Conservation (phyloP, 2,797 vertebrate genomes). For the Sebastes alutus region DNA sequence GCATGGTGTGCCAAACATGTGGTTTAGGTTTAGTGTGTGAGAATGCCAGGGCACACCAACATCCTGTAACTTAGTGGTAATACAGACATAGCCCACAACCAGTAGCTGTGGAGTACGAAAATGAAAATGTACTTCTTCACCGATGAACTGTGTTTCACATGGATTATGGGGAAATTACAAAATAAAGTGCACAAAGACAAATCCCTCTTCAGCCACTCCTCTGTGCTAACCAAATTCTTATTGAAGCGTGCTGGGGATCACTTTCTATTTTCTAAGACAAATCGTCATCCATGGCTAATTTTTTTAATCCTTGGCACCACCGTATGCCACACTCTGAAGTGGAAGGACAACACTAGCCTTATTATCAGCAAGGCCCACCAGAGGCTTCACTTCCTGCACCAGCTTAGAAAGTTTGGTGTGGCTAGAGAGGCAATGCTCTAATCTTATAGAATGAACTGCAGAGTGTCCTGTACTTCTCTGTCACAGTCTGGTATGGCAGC, state of each 20-base stretch:
- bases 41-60: constrained; percentile 16
- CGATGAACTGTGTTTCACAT: neutral
- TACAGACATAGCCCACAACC: neutral
- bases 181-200: constrained; percentile 3
- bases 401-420: too few species aligned
- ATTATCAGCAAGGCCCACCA: too few species aligned
- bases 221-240: neutral
- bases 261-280: neutral
- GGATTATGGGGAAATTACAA: neutral
- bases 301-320: too few species aligned
- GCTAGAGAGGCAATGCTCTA: too few species aligned
- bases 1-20: constrained; percentile 37
- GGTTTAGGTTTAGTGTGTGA: constrained; percentile 39
- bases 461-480: too few species aligned
- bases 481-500: too few species aligned
- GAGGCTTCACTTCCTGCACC: too few species aligned
- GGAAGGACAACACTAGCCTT: too few species aligned
- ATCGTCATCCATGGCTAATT: too few species aligned
- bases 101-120: neutral
- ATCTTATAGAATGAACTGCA: too few species aligned
- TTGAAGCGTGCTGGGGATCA: neutral
- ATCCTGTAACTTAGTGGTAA: constrained; percentile 24
- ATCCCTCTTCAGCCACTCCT: neutral
- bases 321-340: too few species aligned
- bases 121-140: neutral